Evolutionary conservation across 1,140 invertebrate species (phyloP), one percentile per base, ranked within the genome.

Genomic region (Chymomyza costata): DNA sequence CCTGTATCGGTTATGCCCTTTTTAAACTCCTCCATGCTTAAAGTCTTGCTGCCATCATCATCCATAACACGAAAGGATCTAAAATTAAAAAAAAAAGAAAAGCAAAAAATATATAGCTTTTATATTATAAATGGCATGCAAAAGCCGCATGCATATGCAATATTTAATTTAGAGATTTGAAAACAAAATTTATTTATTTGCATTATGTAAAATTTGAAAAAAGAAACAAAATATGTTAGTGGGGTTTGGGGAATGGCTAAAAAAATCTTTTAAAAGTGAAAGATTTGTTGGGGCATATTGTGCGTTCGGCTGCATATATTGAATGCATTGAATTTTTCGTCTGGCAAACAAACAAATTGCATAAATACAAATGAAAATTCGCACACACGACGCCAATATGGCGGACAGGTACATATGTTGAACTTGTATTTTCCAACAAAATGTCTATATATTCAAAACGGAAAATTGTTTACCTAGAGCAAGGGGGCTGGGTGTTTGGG

Each of bases 61-160:
- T 98, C 96, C 92, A 98, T 95, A 38, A 93, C 88, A 21, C 95
- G 91, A 82, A 99, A 98, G 49, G 93, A 86, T 85, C 96, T 96
- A 83, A 2, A 18, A 53, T 30, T 25, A 31, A 69, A 43, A 50
- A 51, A 11, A 15, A 1, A 21, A 25, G 15, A 39, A 17, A 39
- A 14, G 13, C 11, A 13, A 34, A n/a, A n/a, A n/a, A n/a, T n/a
- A n/a, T n/a, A n/a, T n/a, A n/a, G n/a, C n/a, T n/a, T n/a, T n/a
- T n/a, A n/a, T n/a, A 34, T 34, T 34, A 3, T n/a, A 31, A 32
- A n/a, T n/a, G n/a, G 15, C 6, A 8, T 34, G 41, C 3, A 49
- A 43, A 38, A 16, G 3, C 25, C 16, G 25, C 6, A n/a, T 1
- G 32, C 7, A 31, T 32, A 25, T 15, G 18, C 19, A 45, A 32